Evolutionary conservation across 2,113 vertebrate genomes (phyloP).

Genomic region (Sander vitreus): DNA sequence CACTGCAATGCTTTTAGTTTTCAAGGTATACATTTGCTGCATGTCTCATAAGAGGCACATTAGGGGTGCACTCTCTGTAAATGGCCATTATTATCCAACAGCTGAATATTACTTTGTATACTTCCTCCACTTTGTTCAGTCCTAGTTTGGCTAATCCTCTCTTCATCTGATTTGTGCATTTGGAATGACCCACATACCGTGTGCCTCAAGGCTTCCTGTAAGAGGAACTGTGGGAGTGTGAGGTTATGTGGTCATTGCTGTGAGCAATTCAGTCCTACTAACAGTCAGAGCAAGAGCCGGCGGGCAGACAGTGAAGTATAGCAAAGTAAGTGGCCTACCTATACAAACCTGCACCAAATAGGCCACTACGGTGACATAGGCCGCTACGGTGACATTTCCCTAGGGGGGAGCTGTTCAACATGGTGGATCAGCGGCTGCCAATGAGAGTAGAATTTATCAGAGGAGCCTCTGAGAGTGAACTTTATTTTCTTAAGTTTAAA

Average conservation of each 20-base stretch:
- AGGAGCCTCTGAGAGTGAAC: no score
- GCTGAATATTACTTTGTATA: neutral
- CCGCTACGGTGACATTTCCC: no score
- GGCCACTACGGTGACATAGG: no score
- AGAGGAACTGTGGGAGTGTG: constrained; percentile 54
- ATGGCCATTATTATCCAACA: neutral
- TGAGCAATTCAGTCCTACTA: neutral
- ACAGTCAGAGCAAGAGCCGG: neutral
- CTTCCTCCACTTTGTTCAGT: constrained; percentile 11
- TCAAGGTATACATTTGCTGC: neutral
- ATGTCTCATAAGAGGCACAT: neutral
- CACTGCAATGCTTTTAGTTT: neutral
- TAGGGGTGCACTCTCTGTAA: neutral
- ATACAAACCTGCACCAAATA: no score
- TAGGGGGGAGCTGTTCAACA: no score
- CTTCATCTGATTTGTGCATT: constrained; percentile 31
- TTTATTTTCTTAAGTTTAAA: no score
- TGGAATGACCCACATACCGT: neutral
- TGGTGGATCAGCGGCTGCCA: no score
- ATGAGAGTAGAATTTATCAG: no score
- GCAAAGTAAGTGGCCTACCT: no score
- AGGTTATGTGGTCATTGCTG: constrained; percentile 31
- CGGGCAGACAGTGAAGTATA: no score
- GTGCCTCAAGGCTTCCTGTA: constrained; percentile 42
- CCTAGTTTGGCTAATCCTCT: constrained; percentile 21